Conservation (phyloP, 2,113 vertebrate genomes). For the Spea multiplicata region DNA sequence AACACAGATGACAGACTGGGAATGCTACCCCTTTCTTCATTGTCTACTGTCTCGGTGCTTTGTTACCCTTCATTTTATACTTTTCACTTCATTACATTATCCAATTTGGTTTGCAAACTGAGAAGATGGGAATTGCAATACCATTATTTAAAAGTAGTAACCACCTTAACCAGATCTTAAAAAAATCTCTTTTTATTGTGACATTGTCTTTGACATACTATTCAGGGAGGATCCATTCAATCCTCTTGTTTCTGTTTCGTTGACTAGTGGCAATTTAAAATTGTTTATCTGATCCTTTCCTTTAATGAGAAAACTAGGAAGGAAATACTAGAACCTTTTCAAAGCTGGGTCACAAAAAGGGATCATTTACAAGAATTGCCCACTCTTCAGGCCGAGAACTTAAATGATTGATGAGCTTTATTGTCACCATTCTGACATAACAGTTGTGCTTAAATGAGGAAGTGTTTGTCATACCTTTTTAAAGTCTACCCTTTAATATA, state of each 20-base stretch:
- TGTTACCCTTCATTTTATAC: too few relatives aligned
- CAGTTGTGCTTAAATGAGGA: not conserved
- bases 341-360: not conserved
- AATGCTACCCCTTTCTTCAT: too few relatives aligned
- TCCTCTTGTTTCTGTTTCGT: not conserved
- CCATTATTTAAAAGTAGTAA: too few relatives aligned
- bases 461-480: too few relatives aligned
- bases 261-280: constrained; percentile 3
- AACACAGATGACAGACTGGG: too few relatives aligned
- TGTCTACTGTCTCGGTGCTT: too few relatives aligned
- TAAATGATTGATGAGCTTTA: constrained; percentile 19
- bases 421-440: not conserved
- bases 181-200: too few relatives aligned
- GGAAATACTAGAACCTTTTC: constrained; percentile 24
- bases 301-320: constrained; percentile 11
- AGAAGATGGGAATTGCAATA: too few relatives aligned
- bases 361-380: constrained; percentile 9
- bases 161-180: too few relatives aligned
- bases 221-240: not conserved
- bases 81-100: too few relatives aligned
- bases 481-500: too few relatives aligned
- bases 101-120: too few relatives aligned
- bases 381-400: constrained; percentile 1
- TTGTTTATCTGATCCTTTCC: not conserved
- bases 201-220: not conserved